Base-by-base conservation (phyloP, 2,888 invertebrate species). In the Eristalinus sepulchralis region DNA sequence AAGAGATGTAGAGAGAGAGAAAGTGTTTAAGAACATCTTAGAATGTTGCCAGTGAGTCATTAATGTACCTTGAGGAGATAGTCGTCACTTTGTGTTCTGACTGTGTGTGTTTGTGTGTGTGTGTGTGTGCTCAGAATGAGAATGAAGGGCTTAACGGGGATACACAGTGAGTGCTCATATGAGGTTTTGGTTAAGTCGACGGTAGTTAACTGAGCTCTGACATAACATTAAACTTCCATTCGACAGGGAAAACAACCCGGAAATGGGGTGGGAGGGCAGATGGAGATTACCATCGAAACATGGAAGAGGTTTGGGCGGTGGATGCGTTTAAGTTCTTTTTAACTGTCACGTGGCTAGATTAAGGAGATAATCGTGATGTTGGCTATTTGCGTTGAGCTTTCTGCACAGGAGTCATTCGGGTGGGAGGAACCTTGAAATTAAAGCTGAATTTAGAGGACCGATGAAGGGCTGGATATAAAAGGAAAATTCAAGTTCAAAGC, bases 21-120 rank as follows among this genome's bases (percentile, higher is more conserved):
- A 66, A 72, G 72, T 67, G 34, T 72, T 72, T 66, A 55, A 60
- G 34, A 71, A 63, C 55, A 71, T 71, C 71, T 10, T 70, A 22
- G 62, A 34, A 36, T 53, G 63, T 31, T 55, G 55, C 27, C 13
- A n/a, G 47, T 63, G 31, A 57, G 78, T 64, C 39, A 34, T 79
- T 59, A 71, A 60, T 5, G 57, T 66, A 79, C 71, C 66, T 66
- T 59, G 34, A 34, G 60, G n/a, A 47, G 57, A 22, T 27, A 27
- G 27, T 27, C 27, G 24, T 20, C 17, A 6, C 53, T 53, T 1
- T 53, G 11, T 53, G 17, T n/a, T 39, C 34, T 34, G 9, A 4
- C 4, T 34, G 34, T 8, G 34, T 34, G 34, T 34, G 9, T 34
- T 2, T 34, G 34, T 8, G 34, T 34, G 34, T 34, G 34, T 9